Conservation (phyloP, 2,888 invertebrate species). For the Chrysopilus asiliformis region DNA sequence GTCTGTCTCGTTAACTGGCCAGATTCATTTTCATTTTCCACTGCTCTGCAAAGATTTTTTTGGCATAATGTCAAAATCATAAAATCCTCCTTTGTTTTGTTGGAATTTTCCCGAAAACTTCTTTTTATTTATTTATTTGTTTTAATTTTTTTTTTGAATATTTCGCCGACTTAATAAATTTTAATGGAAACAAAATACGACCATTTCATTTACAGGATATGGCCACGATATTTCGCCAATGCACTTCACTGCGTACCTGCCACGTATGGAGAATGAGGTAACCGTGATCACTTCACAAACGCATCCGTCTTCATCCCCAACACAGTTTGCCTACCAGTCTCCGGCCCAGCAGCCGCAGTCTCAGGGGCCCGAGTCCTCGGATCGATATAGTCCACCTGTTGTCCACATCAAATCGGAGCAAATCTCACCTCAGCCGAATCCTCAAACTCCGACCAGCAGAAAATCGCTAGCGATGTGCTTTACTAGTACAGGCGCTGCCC, state of each 20-base stretch:
- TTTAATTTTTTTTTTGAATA: no score
- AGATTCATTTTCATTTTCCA: no score
- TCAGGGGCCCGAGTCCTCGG: constrained; percentile 13
- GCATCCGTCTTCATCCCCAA: constrained; percentile 32
- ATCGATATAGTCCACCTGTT: constrained; percentile 30
- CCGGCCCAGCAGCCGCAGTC: constrained; percentile 36
- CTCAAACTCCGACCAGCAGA: constrained; percentile 24
- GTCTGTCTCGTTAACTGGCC: no score
- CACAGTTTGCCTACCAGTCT: constrained; percentile 28
- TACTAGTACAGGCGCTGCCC: constrained; percentile 70
- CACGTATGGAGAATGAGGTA: constrained; percentile 47
- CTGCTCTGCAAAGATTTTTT: no score
- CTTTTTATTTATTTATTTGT: background rate
- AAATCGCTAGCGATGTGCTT: constrained; percentile 73
- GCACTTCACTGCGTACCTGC: constrained; percentile 63
- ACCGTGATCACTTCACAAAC: constrained; percentile 35
- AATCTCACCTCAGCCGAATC: constrained; percentile 11
- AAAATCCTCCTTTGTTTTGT: no score
- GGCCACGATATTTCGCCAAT: constrained; percentile 64
- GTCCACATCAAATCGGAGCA: constrained; percentile 30
- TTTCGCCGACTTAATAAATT: background rate
- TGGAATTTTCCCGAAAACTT: no score
- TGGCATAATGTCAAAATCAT: no score
- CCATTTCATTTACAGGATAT: constrained; percentile 48
- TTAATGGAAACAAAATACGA: no score